Evolutionary conservation across 1,140 invertebrate genomes (phyloP).

Genomic region (Drosophila varians): DNA sequence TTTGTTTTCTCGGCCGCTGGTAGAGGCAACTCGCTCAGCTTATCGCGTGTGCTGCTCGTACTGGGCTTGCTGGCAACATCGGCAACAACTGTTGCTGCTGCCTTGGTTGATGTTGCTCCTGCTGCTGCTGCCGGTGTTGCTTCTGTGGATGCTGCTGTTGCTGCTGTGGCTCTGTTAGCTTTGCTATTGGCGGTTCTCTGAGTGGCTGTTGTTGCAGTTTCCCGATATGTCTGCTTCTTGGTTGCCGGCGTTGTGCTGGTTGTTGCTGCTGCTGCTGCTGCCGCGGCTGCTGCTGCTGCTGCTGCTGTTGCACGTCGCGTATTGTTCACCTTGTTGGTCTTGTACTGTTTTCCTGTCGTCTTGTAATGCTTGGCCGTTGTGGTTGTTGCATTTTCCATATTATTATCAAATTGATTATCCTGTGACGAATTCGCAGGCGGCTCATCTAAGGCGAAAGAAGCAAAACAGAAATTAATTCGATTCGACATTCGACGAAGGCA

Average conservation of each 20-base stretch:
- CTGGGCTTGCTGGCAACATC: constrained; percentile 56
- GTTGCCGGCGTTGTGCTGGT: constrained; percentile 49
- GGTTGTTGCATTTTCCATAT: constrained; percentile 80
- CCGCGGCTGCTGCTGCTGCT: constrained; percentile 42
- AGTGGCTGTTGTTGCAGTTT: constrained; percentile 50
- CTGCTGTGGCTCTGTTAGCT: constrained; percentile 36
- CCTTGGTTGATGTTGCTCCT: constrained; percentile 16
- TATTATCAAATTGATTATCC: constrained; percentile 65
- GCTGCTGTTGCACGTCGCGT: constrained; percentile 66
- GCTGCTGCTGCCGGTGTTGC: constrained; percentile 30
- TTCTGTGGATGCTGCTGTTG: constrained; percentile 34
- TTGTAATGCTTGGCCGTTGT: constrained; percentile 70
- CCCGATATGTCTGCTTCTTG: constrained; percentile 76
- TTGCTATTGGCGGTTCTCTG: constrained; percentile 48
- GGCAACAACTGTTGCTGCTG: constrained; percentile 32
- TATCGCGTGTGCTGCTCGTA: constrained; percentile 40
- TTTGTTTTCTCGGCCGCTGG: constrained; percentile 19
- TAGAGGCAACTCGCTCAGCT: constrained; percentile 43
- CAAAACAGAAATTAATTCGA: constrained; percentile 8
- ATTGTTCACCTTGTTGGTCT: constrained; percentile 65
- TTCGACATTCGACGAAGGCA: constrained; percentile 3
- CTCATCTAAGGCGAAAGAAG: constrained; percentile 58
- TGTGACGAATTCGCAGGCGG: constrained; percentile 55
- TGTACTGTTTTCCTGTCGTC: constrained; percentile 58
- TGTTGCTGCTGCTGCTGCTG: constrained; percentile 19